Percentiles rank a stretch among this genome's conserved stretches.
phyloP scores from a whole-genome alignment of 1,140 invertebrate species.

The Lithobius niger region DNA sequence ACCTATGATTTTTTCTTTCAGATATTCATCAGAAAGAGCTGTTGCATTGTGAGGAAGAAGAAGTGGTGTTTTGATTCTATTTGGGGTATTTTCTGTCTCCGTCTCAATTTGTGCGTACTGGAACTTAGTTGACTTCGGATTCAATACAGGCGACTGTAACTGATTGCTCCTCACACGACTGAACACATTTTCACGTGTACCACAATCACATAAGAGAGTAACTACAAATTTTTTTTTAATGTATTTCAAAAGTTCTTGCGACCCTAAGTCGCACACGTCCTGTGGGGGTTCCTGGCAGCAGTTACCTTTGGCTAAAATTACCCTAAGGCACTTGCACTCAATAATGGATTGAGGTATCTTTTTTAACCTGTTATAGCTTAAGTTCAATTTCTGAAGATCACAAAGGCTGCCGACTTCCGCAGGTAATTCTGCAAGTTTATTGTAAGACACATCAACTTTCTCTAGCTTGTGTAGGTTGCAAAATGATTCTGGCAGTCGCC shows the following conservation, averaged over 20 bases:
- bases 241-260: constrained; percentile 24
- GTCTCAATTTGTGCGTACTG: constrained; percentile 33
- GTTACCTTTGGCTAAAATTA: constrained; percentile 28
- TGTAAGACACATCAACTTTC: constrained; percentile 31
- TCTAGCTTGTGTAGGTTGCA: constrained; percentile 27
- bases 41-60: constrained; percentile 27
- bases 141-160: constrained; percentile 24
- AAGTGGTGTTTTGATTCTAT: constrained; percentile 30
- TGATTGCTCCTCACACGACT: constrained; percentile 28
- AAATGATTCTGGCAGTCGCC: constrained; percentile 25
- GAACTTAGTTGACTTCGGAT: constrained; percentile 29
- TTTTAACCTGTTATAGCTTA: constrained; percentile 29
- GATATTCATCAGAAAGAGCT: constrained; percentile 22
- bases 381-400: constrained; percentile 26
- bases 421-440: constrained; percentile 26
- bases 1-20: constrained; percentile 31
- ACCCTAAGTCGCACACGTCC: constrained; percentile 28
- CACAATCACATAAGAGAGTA: not conserved
- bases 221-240: constrained; percentile 22
- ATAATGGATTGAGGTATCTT: constrained; percentile 27
- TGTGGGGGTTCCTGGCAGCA: constrained; percentile 26
- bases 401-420: constrained; percentile 28
- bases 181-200: constrained; percentile 23
- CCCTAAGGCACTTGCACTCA: constrained; percentile 20
- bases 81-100: constrained; percentile 30